Percentiles rank a stretch among this genome's conserved stretches.
phyloP scores from a whole-genome alignment of 2,797 vertebrate genomes.

The Malurus splendens region DNA sequence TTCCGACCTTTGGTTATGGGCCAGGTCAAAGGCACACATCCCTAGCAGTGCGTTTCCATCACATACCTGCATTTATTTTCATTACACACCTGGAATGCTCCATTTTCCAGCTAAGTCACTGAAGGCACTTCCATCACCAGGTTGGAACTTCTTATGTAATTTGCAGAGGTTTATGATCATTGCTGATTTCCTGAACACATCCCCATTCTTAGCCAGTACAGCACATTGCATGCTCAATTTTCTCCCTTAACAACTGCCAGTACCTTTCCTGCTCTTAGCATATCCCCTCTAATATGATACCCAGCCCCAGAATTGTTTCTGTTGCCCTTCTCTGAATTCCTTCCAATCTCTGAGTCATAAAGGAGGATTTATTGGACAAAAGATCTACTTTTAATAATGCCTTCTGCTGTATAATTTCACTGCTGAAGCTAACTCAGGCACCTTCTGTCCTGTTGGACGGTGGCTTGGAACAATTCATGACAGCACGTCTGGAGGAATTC shows the following conservation, averaged over 20 bases:
- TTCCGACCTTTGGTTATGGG: background rate
- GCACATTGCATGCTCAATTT: background rate
- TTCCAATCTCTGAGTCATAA: slow-evolving; percentile 24
- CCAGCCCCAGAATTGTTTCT: background rate
- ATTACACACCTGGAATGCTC: background rate
- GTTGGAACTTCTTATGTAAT: background rate
- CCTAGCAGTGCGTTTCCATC: background rate
- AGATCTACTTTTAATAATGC: slow-evolving; percentile 19
- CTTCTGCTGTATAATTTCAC: slow-evolving; percentile 29
- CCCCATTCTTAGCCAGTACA: background rate
- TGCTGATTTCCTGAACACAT: background rate
- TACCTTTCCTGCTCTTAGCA: background rate
- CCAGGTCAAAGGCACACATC: background rate
- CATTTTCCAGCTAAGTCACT: background rate
- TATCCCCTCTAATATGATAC: background rate
- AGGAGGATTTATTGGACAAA: slow-evolving; percentile 5
- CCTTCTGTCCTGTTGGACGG: slow-evolving; percentile 30
- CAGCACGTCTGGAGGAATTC: background rate
- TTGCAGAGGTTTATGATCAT: background rate
- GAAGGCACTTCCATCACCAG: background rate
- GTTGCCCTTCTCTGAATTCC: background rate
- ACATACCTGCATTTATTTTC: background rate
- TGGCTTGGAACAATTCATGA: background rate
- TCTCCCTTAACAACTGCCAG: background rate
- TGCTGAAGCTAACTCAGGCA: slow-evolving; percentile 18